Percentiles rank a stretch among this genome's conserved stretches.
Evolutionary conservation across 35 echinoderm and acorn worm species (phyloP).

Genomic region (Hemicentrotus pulcherrimus): DNA sequence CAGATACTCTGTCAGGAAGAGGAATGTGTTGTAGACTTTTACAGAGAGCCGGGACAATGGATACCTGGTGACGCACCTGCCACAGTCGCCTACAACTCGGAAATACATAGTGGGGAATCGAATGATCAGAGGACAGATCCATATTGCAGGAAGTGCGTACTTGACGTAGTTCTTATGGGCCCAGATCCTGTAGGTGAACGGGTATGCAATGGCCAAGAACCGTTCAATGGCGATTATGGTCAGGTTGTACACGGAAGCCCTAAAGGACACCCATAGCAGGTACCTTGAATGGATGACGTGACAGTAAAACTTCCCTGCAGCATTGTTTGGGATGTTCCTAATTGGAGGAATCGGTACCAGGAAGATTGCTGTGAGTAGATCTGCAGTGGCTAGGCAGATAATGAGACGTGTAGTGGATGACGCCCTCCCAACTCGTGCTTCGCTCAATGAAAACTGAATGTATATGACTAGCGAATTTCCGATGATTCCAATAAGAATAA

Average conservation of each 20-base stretch:
- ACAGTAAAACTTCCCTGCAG: constrained; percentile 27
- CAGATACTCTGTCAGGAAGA: background rate
- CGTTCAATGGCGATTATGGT: background rate
- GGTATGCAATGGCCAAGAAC: background rate
- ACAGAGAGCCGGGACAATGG: background rate
- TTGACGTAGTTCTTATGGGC: background rate
- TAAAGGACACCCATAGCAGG: background rate
- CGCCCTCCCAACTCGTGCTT: background rate
- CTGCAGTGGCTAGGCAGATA: constrained; percentile 2
- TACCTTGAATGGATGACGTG: background rate
- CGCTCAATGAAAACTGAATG: background rate
- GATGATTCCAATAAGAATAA: constrained; percentile 9
- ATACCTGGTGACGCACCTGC: background rate
- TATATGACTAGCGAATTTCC: constrained; percentile 8
- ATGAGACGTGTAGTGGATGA: background rate
- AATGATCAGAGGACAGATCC: background rate
- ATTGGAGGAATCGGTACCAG: background rate
- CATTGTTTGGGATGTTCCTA: background rate
- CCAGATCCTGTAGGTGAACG: background rate
- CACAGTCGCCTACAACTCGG: background rate
- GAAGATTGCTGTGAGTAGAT: background rate
- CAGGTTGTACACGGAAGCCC: constrained; percentile 19
- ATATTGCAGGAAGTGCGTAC: background rate
- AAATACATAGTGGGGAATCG: background rate
- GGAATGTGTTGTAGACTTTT: background rate